Evolutionary conservation across 2,797 vertebrate species (phyloP).

Genomic region (Florisuga fusca): DNA sequence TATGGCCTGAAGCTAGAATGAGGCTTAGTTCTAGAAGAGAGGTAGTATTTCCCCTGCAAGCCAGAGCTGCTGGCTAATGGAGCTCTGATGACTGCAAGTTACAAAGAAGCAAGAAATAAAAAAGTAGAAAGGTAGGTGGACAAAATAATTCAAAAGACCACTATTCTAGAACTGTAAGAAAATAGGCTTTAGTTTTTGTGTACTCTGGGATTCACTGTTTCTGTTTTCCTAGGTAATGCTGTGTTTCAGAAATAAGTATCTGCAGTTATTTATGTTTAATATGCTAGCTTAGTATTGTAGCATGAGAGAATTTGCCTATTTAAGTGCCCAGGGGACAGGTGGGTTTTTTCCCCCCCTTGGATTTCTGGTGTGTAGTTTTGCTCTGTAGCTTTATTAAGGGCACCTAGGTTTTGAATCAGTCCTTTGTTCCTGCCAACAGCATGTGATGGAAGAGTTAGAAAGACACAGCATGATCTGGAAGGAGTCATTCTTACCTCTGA

Average conservation of each 20-base stretch:
- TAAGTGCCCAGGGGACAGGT: background rate
- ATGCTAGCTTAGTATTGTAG: background rate
- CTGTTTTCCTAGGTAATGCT: background rate
- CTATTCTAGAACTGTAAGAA: background rate
- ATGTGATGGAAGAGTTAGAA: background rate
- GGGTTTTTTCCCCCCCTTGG: background rate
- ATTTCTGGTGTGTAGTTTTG: background rate
- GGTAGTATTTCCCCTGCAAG: background rate
- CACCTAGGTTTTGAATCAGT: background rate
- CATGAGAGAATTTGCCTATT: background rate
- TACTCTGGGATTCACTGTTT: background rate
- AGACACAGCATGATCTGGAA: background rate
- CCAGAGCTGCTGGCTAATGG: background rate
- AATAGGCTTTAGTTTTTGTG: background rate
- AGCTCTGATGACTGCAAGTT: background rate
- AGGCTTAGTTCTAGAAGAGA: background rate
- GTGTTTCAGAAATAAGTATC: background rate
- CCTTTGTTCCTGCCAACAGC: background rate
- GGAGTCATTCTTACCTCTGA: conserved; percentile 36
- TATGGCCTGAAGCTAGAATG: background rate
- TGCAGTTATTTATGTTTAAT: background rate
- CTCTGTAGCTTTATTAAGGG: background rate
- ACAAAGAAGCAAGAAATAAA: background rate
- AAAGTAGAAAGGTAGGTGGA: background rate
- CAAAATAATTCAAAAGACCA: background rate